A percentile compares a stretch with the other conserved stretches of the same genome.
Evolutionary conservation across 2,113 vertebrate genomes (phyloP).

Genomic region (Mustelus asterias): DNA sequence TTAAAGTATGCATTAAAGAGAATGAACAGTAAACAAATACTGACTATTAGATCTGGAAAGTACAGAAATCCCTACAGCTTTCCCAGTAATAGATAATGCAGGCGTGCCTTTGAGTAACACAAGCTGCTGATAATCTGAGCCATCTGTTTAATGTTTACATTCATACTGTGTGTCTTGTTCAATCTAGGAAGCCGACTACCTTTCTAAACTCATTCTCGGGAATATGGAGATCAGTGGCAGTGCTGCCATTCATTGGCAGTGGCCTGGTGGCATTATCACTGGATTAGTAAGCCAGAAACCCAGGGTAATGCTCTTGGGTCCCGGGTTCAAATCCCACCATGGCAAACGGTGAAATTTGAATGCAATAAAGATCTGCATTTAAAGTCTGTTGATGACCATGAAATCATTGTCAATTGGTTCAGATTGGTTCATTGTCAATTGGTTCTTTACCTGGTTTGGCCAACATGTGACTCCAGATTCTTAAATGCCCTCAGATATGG

Average conservation of each 20-base stretch:
- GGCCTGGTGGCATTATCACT: no score
- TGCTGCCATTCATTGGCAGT: neutral
- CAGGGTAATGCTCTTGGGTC: no score
- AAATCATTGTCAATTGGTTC: no score
- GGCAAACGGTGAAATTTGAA: no score
- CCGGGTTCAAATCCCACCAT: no score
- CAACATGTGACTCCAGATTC: no score
- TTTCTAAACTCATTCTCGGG: neutral
- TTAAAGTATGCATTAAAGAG: slow-evolving; percentile 1
- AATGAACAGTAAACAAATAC: neutral
- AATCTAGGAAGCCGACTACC: neutral
- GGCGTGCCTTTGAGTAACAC: neutral
- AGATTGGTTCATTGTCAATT: no score
- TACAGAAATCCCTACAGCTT: neutral
- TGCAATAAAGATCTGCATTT: no score
- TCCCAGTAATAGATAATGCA: slow-evolving; percentile 1
- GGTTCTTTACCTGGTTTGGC: no score
- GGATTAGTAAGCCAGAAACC: no score
- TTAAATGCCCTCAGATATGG: no score
- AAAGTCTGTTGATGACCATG: no score
- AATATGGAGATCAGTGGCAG: neutral
- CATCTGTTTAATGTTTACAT: slow-evolving; percentile 25
- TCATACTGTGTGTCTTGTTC: neutral
- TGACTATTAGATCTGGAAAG: neutral
- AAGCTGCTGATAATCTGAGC: slow-evolving; percentile 20